Evolutionary conservation across 2,113 vertebrate species (phyloP).

Genomic region (Poeciliopsis occidentalis): DNA sequence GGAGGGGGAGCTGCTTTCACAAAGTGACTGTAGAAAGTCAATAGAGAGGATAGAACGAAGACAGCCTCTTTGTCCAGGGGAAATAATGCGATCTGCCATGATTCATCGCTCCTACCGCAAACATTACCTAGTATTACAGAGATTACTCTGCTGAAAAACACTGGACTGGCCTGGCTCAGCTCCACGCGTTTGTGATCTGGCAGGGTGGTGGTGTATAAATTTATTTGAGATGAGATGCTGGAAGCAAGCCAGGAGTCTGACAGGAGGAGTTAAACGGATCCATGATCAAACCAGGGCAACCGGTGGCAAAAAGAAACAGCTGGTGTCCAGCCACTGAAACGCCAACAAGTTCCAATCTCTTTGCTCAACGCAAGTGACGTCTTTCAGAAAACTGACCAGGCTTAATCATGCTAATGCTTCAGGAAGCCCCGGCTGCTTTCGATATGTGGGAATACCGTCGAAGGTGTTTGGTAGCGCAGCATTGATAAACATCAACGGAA

Average conservation of each 20-base stretch:
- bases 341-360: background rate
- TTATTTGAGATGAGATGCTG: slow-evolving; percentile 18
- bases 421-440: slow-evolving; percentile 8
- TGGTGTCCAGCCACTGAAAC: background rate
- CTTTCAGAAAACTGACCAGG: slow-evolving; percentile 52
- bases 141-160: slow-evolving; percentile 9
- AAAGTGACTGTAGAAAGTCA: slow-evolving; percentile 21
- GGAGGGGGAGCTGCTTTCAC: slow-evolving; percentile 42
- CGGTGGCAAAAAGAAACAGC: background rate
- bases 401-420: slow-evolving; percentile 48
- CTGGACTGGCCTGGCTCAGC: slow-evolving; percentile 19
- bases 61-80: background rate
- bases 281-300: background rate
- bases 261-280: slow-evolving; percentile 40
- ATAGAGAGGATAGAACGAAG: slow-evolving; percentile 12
- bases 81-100: background rate
- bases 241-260: slow-evolving; percentile 40
- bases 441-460: slow-evolving; percentile 1
- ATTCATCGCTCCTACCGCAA: background rate
- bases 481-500: slow-evolving; percentile 22
- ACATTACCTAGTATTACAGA: background rate
- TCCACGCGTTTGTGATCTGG: slow-evolving; percentile 38
- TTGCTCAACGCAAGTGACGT: slow-evolving; percentile 48
- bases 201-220: background rate
- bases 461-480: slow-evolving; percentile 21